Percentiles rank a stretch among this genome's conserved stretches.
Evolutionary conservation across 2,888 invertebrate species (phyloP).

Genomic region (Boloria selene): DNA sequence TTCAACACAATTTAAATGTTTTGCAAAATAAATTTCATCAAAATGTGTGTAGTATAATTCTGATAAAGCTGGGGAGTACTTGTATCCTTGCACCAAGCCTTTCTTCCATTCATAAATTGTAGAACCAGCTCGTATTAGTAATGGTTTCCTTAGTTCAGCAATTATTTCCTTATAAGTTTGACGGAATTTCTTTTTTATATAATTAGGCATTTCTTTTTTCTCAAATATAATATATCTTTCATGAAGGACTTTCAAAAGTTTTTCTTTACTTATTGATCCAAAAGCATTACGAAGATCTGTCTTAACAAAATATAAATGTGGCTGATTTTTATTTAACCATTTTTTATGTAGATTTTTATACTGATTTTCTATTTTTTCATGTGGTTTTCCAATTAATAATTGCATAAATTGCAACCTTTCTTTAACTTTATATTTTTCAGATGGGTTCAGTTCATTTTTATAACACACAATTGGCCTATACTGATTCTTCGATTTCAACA

Average conservation of each 20-base stretch:
- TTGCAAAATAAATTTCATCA: slow-evolving; percentile 61
- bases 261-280: slow-evolving; percentile 68
- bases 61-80: slow-evolving; percentile 76
- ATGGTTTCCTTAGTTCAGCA: slow-evolving; percentile 62
- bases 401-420: slow-evolving; percentile 62
- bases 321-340: slow-evolving; percentile 62
- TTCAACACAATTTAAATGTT: slow-evolving; percentile 49
- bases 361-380: slow-evolving; percentile 56
- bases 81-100: slow-evolving; percentile 76
- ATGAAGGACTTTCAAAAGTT: slow-evolving; percentile 60
- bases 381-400: slow-evolving; percentile 51
- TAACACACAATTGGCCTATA: slow-evolving; percentile 71
- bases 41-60: slow-evolving; percentile 71
- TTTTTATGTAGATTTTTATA: slow-evolving; percentile 53
- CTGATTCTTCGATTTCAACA: slow-evolving; percentile 65
- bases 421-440: slow-evolving; percentile 64
- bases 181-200: slow-evolving; percentile 58
- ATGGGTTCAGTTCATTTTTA: slow-evolving; percentile 51
- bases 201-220: slow-evolving; percentile 53
- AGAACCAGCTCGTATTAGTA: slow-evolving; percentile 71
- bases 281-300: slow-evolving; percentile 77
- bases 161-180: slow-evolving; percentile 63
- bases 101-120: slow-evolving; percentile 73
- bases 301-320: slow-evolving; percentile 73
- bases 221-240: slow-evolving; percentile 56